These are phyloP conservation scores for Torymus tubicola DNA, from an alignment of 2,888 invertebrate genomes.

Conservation along the genomic window DNA sequence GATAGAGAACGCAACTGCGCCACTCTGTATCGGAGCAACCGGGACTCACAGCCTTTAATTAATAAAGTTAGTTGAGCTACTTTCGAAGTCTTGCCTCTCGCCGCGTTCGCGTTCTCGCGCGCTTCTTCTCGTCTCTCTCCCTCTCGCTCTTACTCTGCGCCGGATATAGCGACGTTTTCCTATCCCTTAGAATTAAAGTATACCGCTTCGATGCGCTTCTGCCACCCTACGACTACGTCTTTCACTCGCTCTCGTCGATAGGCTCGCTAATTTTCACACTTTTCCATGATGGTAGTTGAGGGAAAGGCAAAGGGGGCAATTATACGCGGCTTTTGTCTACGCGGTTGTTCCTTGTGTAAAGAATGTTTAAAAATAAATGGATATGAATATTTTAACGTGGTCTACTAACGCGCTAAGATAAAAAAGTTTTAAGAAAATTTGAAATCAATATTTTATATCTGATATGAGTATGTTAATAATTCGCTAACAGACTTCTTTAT, in stretches of 20 bases:
- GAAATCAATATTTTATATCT: no score
- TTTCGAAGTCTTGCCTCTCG: slow-evolving; percentile 69
- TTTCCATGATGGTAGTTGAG: background rate
- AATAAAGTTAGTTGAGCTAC: slow-evolving; percentile 74
- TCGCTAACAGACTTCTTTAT: no score
- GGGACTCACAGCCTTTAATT: slow-evolving; percentile 73
- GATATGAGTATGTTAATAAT: no score
- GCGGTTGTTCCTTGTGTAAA: no score
- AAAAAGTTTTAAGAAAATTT: no score
- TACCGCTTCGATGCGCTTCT: slow-evolving; percentile 56
- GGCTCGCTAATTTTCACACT: slow-evolving; percentile 52
- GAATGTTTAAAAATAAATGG: no score
- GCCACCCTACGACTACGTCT: slow-evolving; percentile 46
- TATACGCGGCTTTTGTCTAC: no score
- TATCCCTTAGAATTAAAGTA: slow-evolving; percentile 69
- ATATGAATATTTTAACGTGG: no score
- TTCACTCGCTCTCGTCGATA: slow-evolving; percentile 57
- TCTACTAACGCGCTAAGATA: no score
- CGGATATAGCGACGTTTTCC: slow-evolving; percentile 64
- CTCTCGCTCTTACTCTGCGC: slow-evolving; percentile 14
- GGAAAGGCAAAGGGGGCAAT: no score
- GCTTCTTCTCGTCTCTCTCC: slow-evolving; percentile 24
- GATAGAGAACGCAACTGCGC: background rate
- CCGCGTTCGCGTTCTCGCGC: slow-evolving; percentile 42
- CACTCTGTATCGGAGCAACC: slow-evolving; percentile 70